These are phyloP conservation scores for Prunella fulvescens DNA, from an alignment of 2,113 vertebrate genomes.

Conservation along the genomic window DNA sequence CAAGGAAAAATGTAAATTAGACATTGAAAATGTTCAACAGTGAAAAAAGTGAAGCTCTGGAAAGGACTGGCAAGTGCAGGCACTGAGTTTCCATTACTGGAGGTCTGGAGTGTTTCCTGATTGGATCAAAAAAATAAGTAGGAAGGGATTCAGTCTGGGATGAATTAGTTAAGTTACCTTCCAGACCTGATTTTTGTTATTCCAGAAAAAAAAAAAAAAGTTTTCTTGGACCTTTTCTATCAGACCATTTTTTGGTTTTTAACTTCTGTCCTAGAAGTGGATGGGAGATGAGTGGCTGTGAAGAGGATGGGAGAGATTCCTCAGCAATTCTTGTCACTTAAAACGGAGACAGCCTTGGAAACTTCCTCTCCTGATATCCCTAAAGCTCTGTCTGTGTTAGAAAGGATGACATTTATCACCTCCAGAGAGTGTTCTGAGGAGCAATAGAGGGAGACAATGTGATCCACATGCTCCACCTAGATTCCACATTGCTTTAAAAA, in stretches of 20 bases:
- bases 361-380: background rate
- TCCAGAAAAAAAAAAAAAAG: background rate
- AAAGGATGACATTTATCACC: background rate
- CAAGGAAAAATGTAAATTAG: background rate
- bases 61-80: background rate
- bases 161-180: background rate
- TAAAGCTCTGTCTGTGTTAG: background rate
- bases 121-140: background rate
- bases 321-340: background rate
- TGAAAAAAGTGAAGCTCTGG: background rate
- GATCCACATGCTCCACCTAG: background rate
- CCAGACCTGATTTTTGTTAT: background rate
- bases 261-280: background rate
- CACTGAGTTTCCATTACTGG: background rate
- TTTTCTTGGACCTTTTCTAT: background rate
- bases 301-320: background rate
- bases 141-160: background rate
- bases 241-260: background rate
- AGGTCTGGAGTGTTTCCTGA: background rate
- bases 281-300: background rate
- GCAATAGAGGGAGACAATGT: background rate
- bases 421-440: background rate
- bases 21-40: background rate
- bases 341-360: background rate
- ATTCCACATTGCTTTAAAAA: background rate